phyloP scores from a whole-genome alignment of 2,113 vertebrate genomes.

The Oriolus oriolus region DNA sequence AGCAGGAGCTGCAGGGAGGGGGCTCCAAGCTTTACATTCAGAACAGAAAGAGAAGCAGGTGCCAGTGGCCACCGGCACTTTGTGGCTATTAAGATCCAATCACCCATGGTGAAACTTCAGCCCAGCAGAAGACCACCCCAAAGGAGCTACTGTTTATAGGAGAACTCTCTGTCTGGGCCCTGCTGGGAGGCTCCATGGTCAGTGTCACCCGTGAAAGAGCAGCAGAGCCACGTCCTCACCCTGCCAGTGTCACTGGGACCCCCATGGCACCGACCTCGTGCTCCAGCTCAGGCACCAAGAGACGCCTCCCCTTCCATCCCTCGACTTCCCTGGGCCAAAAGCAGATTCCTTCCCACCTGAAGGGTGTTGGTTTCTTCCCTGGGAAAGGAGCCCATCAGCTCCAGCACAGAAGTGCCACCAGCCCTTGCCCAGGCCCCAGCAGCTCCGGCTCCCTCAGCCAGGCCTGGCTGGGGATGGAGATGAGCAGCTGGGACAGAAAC shows the following conservation, averaged over 20 bases:
- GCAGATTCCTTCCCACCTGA: not conserved
- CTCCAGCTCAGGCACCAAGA: not conserved
- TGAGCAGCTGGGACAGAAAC: not conserved
- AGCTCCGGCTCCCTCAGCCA: not conserved
- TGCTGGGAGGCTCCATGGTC: not conserved
- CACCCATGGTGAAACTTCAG: not conserved
- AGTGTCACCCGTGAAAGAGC: not conserved
- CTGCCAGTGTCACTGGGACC: not conserved
- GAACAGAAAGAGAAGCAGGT: not conserved
- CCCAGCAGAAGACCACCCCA: not conserved
- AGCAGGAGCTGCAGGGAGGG: not conserved
- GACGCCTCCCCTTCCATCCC: not conserved
- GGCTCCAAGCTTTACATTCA: not conserved
- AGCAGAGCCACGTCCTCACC: not conserved
- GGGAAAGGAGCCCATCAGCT: not conserved
- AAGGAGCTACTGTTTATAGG: fast-evolving
- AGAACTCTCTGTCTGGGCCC: not conserved
- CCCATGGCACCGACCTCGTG: fast-evolving
- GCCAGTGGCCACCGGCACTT: not conserved
- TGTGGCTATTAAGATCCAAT: fast-evolving
- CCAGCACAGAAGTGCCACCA: not conserved
- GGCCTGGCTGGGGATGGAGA: not conserved
- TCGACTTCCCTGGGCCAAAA: fast-evolving
- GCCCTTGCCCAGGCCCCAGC: not conserved
- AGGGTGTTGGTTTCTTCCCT: not conserved